These are phyloP conservation scores for Lithosia quadra DNA, from an alignment of 2,888 invertebrate genomes.

Conservation along the genomic window DNA sequence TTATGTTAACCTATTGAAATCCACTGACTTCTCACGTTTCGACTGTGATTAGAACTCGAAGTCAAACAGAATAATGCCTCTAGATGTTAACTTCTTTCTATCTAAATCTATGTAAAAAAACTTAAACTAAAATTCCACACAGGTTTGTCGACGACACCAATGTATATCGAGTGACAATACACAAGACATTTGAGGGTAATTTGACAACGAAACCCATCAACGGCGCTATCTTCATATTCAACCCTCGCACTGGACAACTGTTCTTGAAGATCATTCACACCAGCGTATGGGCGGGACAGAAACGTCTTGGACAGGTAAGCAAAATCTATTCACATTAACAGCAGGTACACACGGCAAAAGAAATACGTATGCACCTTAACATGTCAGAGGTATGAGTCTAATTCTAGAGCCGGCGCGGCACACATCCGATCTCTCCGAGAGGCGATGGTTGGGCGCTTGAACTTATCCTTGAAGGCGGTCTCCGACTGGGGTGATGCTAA, in stretches of 20 bases:
- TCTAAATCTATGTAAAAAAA: neutral
- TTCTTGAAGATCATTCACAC: slow-evolving; percentile 99
- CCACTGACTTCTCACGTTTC: too few species aligned
- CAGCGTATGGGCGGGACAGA: slow-evolving; percentile 99
- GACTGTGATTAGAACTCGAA: too few species aligned
- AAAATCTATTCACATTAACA: neutral
- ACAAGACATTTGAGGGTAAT: slow-evolving; percentile 99
- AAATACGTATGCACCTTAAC: too few species aligned
- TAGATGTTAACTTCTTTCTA: too few species aligned
- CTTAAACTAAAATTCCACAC: neutral
- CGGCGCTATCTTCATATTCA: slow-evolving; percentile 99
- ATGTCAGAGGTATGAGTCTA: too few species aligned
- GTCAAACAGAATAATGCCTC: too few species aligned
- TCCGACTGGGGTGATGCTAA: too few species aligned
- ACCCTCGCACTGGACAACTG: slow-evolving; percentile 99
- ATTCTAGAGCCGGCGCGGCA: too few species aligned
- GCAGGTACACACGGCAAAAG: neutral
- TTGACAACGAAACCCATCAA: slow-evolving; percentile 99
- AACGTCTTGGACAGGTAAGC: slow-evolving; percentile 97
- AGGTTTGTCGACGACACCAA: slow-evolving; percentile 99
- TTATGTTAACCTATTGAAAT: too few species aligned
- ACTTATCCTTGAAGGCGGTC: too few species aligned
- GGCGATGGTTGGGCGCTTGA: too few species aligned
- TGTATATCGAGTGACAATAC: slow-evolving; percentile 99
- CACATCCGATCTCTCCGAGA: too few species aligned